Base-by-base conservation (phyloP, 2,797 vertebrate species). In the Hafferia zeledoni region DNA sequence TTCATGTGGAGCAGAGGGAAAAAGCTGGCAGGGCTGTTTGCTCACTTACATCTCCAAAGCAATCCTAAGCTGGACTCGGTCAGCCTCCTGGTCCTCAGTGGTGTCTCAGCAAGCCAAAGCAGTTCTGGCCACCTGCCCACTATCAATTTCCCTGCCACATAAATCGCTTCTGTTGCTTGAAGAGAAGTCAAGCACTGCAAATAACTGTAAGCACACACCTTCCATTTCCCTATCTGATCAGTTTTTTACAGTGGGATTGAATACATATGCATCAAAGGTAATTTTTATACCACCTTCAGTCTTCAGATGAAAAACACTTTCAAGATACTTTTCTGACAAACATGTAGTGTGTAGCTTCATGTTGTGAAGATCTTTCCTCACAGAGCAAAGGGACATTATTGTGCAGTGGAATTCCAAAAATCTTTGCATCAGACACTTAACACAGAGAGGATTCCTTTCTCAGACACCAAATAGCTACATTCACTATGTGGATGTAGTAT, bases 1-100 rank as follows among this genome's bases (percentile, higher is more conserved):
- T 72, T 19, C 0, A 0, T 2, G 1, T 0, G 0, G 57, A 71
- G 44, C 46, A 39, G 12, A 77, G 57, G 74, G 31, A 68, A 75
- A 71, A 75, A 71, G 46, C 81, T 61, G 59, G 74, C 67, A 72
- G 7, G 43, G 52, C 61, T 80, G 41, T 10, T 8, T 2, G 2
- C 50, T 83, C 43, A 4, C 43, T 72, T 9, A 24, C 28, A 81
- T 28, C 69, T 63, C 57, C 25, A 49, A 94, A 94, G 78, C 67
- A 90, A 87, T 25, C 18, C 27, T 5, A 16, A 28, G 27, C 37
- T 46, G 70, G 37, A 75, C 47, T 64, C 1, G 0, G 41, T 19
- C 57, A 69, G 63, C 59, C 79, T 52, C 55, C 43, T 39, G 7
- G 41, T 84, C 57, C 75, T 89, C 47, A 28, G n/a, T 1, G 4